phyloP scores from a whole-genome alignment of 2,113 vertebrate species.

The Plecotus auritus region DNA sequence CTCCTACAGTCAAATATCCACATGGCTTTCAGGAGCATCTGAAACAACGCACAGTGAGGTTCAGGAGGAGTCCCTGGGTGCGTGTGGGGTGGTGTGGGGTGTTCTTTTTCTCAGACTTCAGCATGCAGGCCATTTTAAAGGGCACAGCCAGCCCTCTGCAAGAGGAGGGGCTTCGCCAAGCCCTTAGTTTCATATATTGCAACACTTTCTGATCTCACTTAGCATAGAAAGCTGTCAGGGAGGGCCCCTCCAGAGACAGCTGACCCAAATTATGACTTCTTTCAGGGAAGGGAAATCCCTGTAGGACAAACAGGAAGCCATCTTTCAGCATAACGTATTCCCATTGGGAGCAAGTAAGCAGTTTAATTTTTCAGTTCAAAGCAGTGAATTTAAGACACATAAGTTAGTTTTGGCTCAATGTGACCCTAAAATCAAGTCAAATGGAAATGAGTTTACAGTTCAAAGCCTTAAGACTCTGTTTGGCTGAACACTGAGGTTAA shows the following conservation, averaged over 20 bases:
- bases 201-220: conserved; percentile 31
- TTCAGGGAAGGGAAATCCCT: conserved; percentile 27
- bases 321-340: conserved; percentile 42
- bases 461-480: conserved; percentile 40
- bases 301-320: conserved; percentile 31
- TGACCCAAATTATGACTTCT: conserved; percentile 44
- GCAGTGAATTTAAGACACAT: conserved; percentile 21
- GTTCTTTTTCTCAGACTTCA: neutral
- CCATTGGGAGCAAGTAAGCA: conserved; percentile 30
- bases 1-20: neutral
- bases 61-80: neutral
- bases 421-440: conserved; percentile 61
- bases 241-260: conserved; percentile 37
- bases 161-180: neutral
- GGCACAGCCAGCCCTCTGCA: neutral
- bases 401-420: conserved; percentile 44
- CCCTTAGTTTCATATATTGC: neutral
- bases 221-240: conserved; percentile 25
- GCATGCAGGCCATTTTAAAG: neutral
- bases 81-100: neutral
- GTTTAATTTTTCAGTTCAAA: conserved; percentile 56
- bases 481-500: neutral
- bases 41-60: neutral
- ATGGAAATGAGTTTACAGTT: conserved; percentile 51
- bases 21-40: neutral